Conservation (phyloP, 2,797 vertebrate genomes). For the Lacerta viridis region DNA sequence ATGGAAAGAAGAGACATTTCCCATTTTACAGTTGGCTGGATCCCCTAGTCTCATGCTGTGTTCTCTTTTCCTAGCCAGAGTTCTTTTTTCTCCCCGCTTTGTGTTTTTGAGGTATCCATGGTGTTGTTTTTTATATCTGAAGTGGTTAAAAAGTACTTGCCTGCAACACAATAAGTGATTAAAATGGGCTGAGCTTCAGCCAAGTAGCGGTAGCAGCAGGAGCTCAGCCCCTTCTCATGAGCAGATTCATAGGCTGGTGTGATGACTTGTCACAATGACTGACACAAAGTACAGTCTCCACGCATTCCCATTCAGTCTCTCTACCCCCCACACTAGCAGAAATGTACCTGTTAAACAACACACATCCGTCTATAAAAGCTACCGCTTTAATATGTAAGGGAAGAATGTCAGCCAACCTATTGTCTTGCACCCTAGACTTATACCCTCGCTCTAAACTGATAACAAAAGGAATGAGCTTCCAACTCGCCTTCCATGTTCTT, state of each 20-base stretch:
- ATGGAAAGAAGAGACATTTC: conserved; percentile 66
- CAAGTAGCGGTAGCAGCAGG: neutral
- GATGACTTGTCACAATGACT: conserved; percentile 10
- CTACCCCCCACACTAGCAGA: neutral
- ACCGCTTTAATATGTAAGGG: neutral
- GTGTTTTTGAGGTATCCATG: conserved; percentile 46
- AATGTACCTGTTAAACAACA: neutral
- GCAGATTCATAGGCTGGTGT: neutral
- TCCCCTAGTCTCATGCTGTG: conserved; percentile 67
- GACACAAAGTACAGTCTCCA: neutral
- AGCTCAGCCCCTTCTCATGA: neutral
- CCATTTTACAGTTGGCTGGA: conserved; percentile 75
- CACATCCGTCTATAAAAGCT: neutral
- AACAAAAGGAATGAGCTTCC: too few relatives aligned
- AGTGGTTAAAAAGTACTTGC: conserved; percentile 64
- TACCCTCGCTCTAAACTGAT: neutral
- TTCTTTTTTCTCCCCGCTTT: conserved; percentile 66
- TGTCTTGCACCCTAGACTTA: neutral
- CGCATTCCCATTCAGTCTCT: neutral
- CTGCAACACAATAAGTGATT: conserved; percentile 50
- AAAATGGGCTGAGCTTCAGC: conserved; percentile 31
- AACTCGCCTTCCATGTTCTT: neutral
- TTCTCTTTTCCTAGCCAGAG: conserved; percentile 60
- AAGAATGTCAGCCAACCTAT: neutral
- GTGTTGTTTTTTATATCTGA: conserved; percentile 67